Evolutionary conservation across 2,888 invertebrate species (phyloP).

Genomic region (Xylocampa areola): DNA sequence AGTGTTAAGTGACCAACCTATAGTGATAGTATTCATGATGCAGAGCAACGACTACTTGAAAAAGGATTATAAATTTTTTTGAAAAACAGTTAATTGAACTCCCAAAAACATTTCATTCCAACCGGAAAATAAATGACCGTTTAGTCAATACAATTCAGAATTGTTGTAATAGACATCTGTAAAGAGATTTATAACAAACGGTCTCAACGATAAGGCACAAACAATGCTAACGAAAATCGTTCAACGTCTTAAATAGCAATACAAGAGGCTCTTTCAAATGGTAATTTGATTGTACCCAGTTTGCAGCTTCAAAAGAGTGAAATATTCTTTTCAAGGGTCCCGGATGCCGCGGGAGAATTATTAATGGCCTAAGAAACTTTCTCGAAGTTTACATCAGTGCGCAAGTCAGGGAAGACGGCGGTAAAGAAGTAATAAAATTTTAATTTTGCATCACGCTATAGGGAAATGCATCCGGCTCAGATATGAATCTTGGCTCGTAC

Average conservation of each 20-base stretch:
- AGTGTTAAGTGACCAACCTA: too few species aligned
- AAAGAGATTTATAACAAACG: slow-evolving; percentile 56
- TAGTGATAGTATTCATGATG: too few species aligned
- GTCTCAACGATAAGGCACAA: slow-evolving; percentile 60
- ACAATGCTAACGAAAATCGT: slow-evolving; percentile 76
- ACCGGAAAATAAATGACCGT: too few species aligned
- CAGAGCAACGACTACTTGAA: too few species aligned
- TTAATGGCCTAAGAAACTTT: slow-evolving; percentile 81
- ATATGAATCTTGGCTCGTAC: slow-evolving; percentile 25
- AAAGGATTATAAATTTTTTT: too few species aligned
- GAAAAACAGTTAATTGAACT: too few species aligned
- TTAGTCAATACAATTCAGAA: slow-evolving; percentile 29
- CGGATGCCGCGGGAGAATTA: slow-evolving; percentile 80
- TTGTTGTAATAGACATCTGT: slow-evolving; percentile 31
- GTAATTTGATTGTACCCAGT: slow-evolving; percentile 87
- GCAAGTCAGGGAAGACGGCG: slow-evolving; percentile 60
- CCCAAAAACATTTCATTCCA: too few species aligned
- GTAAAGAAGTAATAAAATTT: slow-evolving; percentile 41
- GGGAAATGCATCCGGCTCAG: slow-evolving; percentile 38
- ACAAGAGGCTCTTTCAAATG: slow-evolving; percentile 82
- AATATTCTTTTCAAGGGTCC: slow-evolving; percentile 84
- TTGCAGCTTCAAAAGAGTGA: slow-evolving; percentile 84
- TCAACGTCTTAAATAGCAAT: slow-evolving; percentile 78
- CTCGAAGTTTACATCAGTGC: slow-evolving; percentile 66
- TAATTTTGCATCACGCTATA: slow-evolving; percentile 42